A percentile compares a stretch with the other conserved stretches of the same genome.
Evolutionary conservation across 2,113 vertebrate species (phyloP).

Genomic region (Xiphophorus couchianus): DNA sequence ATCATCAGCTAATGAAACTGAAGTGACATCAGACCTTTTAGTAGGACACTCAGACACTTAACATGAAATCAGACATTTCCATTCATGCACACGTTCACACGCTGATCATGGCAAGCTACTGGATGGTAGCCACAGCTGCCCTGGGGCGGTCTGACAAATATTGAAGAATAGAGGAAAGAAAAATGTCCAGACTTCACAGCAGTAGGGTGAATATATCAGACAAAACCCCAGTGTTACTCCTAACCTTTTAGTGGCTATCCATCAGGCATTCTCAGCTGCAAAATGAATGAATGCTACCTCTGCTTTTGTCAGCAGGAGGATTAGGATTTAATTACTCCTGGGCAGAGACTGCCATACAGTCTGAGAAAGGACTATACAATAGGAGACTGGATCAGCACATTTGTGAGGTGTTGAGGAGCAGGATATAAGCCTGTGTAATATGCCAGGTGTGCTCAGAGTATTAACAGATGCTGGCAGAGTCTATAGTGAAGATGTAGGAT

Average conservation of each 20-base stretch:
- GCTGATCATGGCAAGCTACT: too few relatives aligned
- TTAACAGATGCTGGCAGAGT: constrained; percentile 57
- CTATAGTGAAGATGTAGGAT: constrained; percentile 63
- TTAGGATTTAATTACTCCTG: constrained; percentile 64
- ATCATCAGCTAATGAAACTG: background rate
- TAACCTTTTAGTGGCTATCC: constrained; percentile 18
- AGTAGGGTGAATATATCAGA: constrained; percentile 17
- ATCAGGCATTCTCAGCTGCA: constrained; percentile 43
- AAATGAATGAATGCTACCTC: constrained; percentile 38
- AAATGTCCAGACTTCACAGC: background rate
- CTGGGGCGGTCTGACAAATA: background rate
- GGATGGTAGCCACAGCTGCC: too few relatives aligned
- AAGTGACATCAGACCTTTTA: too few relatives aligned
- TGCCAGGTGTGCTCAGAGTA: constrained; percentile 64
- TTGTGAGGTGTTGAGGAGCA: constrained; percentile 66
- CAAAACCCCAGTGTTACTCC: constrained; percentile 28
- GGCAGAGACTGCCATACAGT: constrained; percentile 41
- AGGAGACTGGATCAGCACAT: constrained; percentile 31
- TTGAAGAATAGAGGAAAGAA: background rate
- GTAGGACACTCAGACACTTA: too few relatives aligned
- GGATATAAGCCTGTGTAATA: constrained; percentile 70
- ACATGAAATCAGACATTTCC: too few relatives aligned
- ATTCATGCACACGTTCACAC: too few relatives aligned
- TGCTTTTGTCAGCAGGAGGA: constrained; percentile 63
- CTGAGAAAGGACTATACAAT: constrained; percentile 37